These are phyloP conservation scores for Zonotrichia leucophrys DNA, from an alignment of 2,113 vertebrate species.

Conservation along the genomic window DNA sequence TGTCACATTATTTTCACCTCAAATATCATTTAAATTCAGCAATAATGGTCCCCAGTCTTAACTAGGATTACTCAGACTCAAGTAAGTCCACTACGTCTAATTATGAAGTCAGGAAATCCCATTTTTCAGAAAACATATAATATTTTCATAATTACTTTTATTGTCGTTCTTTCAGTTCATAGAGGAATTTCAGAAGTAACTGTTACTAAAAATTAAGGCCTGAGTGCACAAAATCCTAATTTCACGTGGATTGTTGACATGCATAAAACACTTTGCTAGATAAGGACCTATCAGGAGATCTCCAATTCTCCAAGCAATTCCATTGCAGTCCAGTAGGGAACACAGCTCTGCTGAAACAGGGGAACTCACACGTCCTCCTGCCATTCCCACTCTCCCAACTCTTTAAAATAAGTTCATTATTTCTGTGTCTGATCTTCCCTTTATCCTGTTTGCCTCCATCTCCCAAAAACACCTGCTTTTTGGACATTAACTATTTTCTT, in stretches of 20 bases:
- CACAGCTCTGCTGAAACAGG: not conserved
- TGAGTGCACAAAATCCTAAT: not conserved
- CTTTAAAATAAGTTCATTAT: not conserved
- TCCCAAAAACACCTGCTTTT: not conserved
- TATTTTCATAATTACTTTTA: not conserved
- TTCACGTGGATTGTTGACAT: not conserved
- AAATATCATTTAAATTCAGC: not conserved
- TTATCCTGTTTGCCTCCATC: not conserved
- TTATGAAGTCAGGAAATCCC: not conserved
- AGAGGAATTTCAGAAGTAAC: not conserved
- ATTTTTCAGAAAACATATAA: not conserved
- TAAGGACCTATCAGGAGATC: not conserved
- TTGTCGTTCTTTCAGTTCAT: not conserved
- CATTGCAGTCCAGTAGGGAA: not conserved
- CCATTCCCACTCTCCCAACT: not conserved
- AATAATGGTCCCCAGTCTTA: not conserved
- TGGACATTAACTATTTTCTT: not conserved
- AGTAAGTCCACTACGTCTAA: not conserved
- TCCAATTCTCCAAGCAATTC: not conserved
- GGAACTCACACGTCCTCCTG: rapidly evolving
- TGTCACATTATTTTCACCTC: not conserved
- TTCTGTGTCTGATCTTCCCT: not conserved
- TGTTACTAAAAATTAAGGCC: not conserved
- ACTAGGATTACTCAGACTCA: not conserved
- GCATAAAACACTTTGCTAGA: not conserved